phyloP scores from a whole-genome alignment of 2,113 vertebrate genomes.

The Trematomus loennbergii region DNA sequence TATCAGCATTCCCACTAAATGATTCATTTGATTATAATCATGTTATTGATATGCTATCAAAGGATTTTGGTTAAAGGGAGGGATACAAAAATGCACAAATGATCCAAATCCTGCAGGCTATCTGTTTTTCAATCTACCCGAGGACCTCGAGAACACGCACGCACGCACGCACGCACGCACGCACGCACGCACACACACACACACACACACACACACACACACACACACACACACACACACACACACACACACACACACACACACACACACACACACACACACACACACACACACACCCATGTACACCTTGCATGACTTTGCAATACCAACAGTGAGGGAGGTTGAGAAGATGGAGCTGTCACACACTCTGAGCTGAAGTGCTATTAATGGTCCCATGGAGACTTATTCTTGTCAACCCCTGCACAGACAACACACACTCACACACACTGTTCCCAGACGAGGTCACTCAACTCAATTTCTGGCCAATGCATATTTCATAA shows the following conservation, averaged over 20 bases:
- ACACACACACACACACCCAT: conserved; percentile 5
- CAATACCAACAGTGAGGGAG: conserved; percentile 32
- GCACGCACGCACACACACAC: too few species aligned
- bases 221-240: background rate
- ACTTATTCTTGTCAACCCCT: conserved; percentile 33
- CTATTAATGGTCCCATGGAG: conserved; percentile 41
- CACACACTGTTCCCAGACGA: conserved; percentile 26
- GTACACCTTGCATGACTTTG: conserved; percentile 40
- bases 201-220: too few species aligned
- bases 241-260: conserved; percentile 8
- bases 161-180: conserved; percentile 6
- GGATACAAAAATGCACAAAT: background rate
- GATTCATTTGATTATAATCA: background rate
- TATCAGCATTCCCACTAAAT: too few species aligned
- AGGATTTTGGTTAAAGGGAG: background rate
- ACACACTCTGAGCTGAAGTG: conserved; percentile 36
- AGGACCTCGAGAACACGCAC: background rate
- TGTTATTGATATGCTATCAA: too few species aligned
- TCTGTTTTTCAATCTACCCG: background rate
- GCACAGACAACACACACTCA: conserved; percentile 27
- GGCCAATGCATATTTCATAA: conserved; percentile 61
- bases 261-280: background rate
- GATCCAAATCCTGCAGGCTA: background rate
- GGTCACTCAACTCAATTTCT: conserved; percentile 56
- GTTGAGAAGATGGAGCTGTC: conserved; percentile 39